These are phyloP conservation scores for Nothobranchius furzeri DNA, from an alignment of 2,113 vertebrate genomes.

Conservation along the genomic window DNA sequence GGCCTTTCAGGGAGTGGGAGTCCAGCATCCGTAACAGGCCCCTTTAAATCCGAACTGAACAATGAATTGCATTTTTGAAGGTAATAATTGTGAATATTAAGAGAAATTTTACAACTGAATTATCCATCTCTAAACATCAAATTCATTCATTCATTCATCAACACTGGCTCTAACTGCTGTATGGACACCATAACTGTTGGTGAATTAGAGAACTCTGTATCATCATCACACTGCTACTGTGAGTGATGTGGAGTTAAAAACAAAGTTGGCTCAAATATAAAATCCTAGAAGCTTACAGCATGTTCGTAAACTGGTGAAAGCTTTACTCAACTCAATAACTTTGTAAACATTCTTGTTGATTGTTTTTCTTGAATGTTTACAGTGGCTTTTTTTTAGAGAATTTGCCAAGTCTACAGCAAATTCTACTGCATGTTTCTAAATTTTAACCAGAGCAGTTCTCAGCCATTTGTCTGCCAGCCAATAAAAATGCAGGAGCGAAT, in stretches of 20 bases:
- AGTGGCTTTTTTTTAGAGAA: constrained; percentile 36
- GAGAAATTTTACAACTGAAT: too few relatives aligned
- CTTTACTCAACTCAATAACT: constrained; percentile 53
- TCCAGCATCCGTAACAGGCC: too few relatives aligned
- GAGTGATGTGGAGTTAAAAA: constrained; percentile 49
- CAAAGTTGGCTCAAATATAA: constrained; percentile 38
- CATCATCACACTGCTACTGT: constrained; percentile 21
- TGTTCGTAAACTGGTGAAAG: constrained; percentile 41
- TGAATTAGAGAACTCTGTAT: constrained; percentile 38
- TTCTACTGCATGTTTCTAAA: constrained; percentile 25
- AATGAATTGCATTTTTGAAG: too few relatives aligned
- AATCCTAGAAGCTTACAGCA: constrained; percentile 43
- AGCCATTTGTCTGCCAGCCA: constrained; percentile 24
- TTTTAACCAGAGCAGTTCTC: constrained; percentile 24
- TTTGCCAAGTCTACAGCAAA: constrained; percentile 18
- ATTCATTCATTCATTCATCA: too few relatives aligned
- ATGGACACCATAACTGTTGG: constrained; percentile 22
- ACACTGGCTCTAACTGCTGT: too few relatives aligned
- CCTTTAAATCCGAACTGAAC: too few relatives aligned
- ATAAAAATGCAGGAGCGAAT: constrained; percentile 1
- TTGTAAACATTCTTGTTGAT: constrained; percentile 38
- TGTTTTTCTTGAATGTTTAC: constrained; percentile 40
- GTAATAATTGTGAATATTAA: too few relatives aligned
- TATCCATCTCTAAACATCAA: too few relatives aligned
- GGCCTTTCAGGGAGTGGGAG: too few relatives aligned